Conservation (phyloP, 2,113 vertebrate species). For the Microcebus griseorufus region DNA sequence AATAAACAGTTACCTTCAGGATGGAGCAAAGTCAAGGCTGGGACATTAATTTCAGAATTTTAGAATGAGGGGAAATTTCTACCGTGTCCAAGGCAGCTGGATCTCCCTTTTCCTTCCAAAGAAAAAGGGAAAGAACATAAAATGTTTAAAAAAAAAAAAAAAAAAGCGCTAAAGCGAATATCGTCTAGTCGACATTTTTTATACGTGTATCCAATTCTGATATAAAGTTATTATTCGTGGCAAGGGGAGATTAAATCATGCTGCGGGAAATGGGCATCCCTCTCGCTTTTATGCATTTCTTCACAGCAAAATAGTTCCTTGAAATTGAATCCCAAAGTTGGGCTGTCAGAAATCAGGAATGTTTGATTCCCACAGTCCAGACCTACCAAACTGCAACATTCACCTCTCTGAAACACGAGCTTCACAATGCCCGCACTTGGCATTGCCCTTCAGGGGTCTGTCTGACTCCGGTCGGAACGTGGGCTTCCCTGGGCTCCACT, state of each 20-base stretch:
- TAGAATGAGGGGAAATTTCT: background rate
- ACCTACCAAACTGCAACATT: rapidly evolving
- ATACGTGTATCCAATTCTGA: rapidly evolving
- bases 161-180: background rate
- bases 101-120: background rate
- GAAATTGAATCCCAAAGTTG: rapidly evolving
- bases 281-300: rapidly evolving
- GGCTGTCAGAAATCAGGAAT: background rate
- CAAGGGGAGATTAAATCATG: no score
- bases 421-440: rapidly evolving
- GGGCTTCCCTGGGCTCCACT: rapidly evolving
- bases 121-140: background rate
- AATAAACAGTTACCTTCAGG: slow-evolving; percentile 94
- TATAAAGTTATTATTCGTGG: background rate
- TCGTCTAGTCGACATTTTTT: rapidly evolving
- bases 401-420: background rate
- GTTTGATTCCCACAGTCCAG: no score
- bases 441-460: background rate
- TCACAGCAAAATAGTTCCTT: background rate
- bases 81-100: background rate
- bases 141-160: background rate
- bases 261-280: rapidly evolving
- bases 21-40: slow-evolving; percentile 85
- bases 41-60: slow-evolving; percentile 19
- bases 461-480: rapidly evolving